Evolutionary conservation across 2,797 vertebrate species (phyloP), one percentile per base, ranked within the genome.

Genomic region (Garrulus glandarius): DNA sequence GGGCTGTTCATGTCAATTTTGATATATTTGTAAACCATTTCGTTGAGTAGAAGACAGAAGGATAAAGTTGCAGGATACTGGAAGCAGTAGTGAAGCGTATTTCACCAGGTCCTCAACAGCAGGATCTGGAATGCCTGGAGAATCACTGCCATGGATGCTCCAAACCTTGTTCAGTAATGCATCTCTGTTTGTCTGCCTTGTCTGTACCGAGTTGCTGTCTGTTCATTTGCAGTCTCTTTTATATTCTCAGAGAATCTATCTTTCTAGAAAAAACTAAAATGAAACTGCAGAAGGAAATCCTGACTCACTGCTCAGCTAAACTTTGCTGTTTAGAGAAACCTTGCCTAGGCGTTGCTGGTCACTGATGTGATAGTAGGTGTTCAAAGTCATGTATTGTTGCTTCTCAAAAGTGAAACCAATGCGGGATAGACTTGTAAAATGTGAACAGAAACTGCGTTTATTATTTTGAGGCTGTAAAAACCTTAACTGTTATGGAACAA

Each of bases 391-490:
- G 94, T 97, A 67, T 88, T 94, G 94, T 96, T 94, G 93, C 69
- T 93, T 96, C 85, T 95, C 57, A 47, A 47, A 94, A 86, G 83
- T 95, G 93, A 92, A 95, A 84, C 53, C 81, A 84, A 63, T 24
- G 83, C 26, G 26, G 67, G 76, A 47, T 93, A 93, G 91, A 72
- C 67, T 93, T 96, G 89, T 96, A 63, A 89, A 96, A 94, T 95
- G 93, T 88, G 92, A 86, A 83, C 84, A 94, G 89, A 87, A 92
- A 89, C 27, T 84, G 76, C 2, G 2, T 77, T 95, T 90, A 71
- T 95, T 93, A 84, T 85, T 96, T 75, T 30, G 87, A 95, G 92
- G 80, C 90, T 97, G 95, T 96, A 93, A 94, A 94, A 96, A 95
- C 84, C 87, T 74, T 85, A 83, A 85, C 72, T 95, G 94, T 95